Evolutionary conservation across 2,797 vertebrate species (phyloP).

Genomic region (Poliocrania exsul): DNA sequence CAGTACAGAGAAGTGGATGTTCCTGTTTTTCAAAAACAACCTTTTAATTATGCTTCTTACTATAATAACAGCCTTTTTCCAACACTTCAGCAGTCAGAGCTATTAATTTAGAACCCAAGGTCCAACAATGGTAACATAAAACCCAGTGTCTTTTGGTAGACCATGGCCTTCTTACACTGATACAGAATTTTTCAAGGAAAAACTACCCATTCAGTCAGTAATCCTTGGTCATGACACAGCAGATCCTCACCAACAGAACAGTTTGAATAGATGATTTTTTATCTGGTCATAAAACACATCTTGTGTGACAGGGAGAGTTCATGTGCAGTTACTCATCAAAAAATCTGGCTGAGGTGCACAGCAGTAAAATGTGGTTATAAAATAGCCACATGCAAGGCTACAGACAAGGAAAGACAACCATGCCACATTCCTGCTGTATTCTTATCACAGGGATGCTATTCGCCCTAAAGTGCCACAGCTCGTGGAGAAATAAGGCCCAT

Average conservation of each 20-base stretch:
- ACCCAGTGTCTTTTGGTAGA: neutral
- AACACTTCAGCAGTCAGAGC: neutral
- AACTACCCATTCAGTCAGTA: accelerated
- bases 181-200: neutral
- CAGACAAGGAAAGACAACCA: neutral
- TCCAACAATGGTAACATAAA: neutral
- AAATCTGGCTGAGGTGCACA: neutral
- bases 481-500: neutral
- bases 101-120: slow-evolving; percentile 2
- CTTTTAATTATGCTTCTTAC: slow-evolving; percentile 31
- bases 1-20: neutral
- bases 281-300: neutral
- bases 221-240: neutral
- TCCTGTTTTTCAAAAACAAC: slow-evolving; percentile 46
- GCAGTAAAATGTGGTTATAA: neutral
- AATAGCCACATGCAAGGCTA: neutral
- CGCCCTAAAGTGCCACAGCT: neutral
- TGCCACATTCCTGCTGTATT: neutral
- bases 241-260: neutral
- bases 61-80: slow-evolving; percentile 5
- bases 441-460: neutral
- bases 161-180: accelerated
- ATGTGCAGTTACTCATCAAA: neutral
- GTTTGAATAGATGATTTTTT: neutral
- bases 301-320: neutral